Conservation (phyloP, 1,140 invertebrate genomes). For the Caenorhabditis tropicalis region DNA sequence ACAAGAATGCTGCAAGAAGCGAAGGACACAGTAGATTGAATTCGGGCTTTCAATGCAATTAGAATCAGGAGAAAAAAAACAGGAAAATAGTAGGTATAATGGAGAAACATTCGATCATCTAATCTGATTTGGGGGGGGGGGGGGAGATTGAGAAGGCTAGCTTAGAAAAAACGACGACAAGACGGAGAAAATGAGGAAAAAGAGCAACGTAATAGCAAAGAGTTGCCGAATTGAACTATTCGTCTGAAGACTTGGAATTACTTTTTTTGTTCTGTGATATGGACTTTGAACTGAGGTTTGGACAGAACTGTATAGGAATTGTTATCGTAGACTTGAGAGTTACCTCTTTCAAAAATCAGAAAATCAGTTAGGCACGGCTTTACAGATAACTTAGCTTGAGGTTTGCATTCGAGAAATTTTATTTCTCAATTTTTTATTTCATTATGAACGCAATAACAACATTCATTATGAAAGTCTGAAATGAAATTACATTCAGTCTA, state of each 20-base stretch:
- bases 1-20: constrained; percentile 23
- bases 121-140: not conserved
- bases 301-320: no score
- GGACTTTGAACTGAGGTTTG: not conserved
- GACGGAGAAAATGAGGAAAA: not conserved
- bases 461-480: no score
- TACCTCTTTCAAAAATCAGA: no score
- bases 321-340: no score
- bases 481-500: no score
- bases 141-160: not conserved
- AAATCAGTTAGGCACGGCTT: no score
- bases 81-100: constrained; percentile 36
- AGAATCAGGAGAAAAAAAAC: constrained; percentile 14
- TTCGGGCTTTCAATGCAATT: constrained; percentile 32
- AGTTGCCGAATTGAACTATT: not conserved
- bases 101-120: constrained; percentile 37
- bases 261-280: not conserved
- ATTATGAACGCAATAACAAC: no score
- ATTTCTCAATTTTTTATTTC: no score
- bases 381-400: no score
- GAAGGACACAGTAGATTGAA: constrained; percentile 39
- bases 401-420: no score
- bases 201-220: not conserved
- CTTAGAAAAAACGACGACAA: not conserved
- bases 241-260: not conserved